Percentiles rank a stretch among this genome's conserved stretches.
These are phyloP conservation scores for Ceratotherium simum DNA, from an alignment of 2,113 vertebrate species.

Conservation along the genomic window DNA sequence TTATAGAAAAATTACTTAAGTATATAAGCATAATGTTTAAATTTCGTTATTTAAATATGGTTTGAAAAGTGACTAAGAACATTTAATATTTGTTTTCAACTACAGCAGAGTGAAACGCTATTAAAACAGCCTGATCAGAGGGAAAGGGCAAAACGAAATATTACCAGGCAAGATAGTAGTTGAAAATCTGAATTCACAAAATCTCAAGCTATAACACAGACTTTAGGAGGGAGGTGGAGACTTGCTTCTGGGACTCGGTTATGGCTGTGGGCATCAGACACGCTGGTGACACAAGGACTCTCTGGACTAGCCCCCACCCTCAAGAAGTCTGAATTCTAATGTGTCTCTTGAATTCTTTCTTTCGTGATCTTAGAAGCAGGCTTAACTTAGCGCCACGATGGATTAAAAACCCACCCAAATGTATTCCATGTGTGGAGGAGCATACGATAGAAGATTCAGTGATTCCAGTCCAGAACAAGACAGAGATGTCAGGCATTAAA, in stretches of 20 bases:
- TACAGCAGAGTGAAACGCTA: background rate
- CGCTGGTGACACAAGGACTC: rapidly evolving
- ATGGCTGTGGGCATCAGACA: rapidly evolving
- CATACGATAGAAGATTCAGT: background rate
- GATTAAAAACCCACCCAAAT: background rate
- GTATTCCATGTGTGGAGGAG: background rate
- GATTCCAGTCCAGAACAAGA: background rate
- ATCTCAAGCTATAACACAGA: background rate
- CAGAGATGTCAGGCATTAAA: background rate
- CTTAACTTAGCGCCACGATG: background rate
- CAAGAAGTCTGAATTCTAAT: background rate
- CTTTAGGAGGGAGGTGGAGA: no score
- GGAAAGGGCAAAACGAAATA: background rate
- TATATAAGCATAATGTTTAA: background rate
- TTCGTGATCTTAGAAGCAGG: background rate
- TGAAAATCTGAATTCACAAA: background rate
- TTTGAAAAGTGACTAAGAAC: background rate
- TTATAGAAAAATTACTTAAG: background rate
- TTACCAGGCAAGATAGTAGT: background rate
- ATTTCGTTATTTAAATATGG: background rate
- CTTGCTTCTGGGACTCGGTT: no score
- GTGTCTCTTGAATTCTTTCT: background rate
- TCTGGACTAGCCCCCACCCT: rapidly evolving
- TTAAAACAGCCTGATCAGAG: background rate
- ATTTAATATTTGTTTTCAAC: background rate